These are phyloP conservation scores for Sesamia nonagrioides DNA, from an alignment of 1,140 invertebrate genomes.

Conservation along the genomic window DNA sequence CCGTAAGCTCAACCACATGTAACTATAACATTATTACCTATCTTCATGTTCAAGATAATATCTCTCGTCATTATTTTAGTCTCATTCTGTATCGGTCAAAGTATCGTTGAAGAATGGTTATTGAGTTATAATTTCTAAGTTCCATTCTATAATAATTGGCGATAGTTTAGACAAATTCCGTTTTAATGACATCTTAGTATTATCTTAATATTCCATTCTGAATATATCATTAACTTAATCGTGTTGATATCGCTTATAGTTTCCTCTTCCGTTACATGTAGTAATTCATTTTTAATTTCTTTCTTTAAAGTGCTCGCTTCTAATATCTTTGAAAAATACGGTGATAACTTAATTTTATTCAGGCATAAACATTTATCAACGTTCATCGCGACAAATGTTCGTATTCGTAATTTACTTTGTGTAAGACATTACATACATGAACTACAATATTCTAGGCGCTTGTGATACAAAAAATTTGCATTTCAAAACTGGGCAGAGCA, in stretches of 20 bases:
- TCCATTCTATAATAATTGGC: too few relatives aligned
- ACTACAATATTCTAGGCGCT: slow-evolving; percentile 16
- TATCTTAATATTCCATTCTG: slow-evolving; percentile 5
- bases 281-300: not conserved
- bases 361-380: slow-evolving; percentile 10
- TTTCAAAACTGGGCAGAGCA: slow-evolving; percentile 19
- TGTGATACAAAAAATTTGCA: slow-evolving; percentile 9
- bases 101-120: not conserved
- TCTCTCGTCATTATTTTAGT: slow-evolving; percentile 28
- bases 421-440: slow-evolving; percentile 32
- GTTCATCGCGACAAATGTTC: slow-evolving; percentile 20
- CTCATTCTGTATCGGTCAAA: slow-evolving; percentile 9
- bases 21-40: slow-evolving; percentile 38
- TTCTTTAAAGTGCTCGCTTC: not conserved
- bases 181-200: not conserved
- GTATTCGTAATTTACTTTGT: slow-evolving; percentile 25
- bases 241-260: not conserved
- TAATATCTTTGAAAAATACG: slow-evolving; percentile 1
- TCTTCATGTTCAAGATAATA: slow-evolving; percentile 16
- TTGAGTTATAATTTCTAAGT: not conserved
- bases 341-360: not conserved
- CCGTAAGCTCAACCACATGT: slow-evolving; percentile 28
- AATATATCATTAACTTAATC: not conserved
- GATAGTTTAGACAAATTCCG: too few relatives aligned
- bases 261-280: not conserved